Evolutionary conservation across 2,888 invertebrate species (phyloP), one percentile per base, ranked within the genome.

Genomic region (Cheilosia urbana): DNA sequence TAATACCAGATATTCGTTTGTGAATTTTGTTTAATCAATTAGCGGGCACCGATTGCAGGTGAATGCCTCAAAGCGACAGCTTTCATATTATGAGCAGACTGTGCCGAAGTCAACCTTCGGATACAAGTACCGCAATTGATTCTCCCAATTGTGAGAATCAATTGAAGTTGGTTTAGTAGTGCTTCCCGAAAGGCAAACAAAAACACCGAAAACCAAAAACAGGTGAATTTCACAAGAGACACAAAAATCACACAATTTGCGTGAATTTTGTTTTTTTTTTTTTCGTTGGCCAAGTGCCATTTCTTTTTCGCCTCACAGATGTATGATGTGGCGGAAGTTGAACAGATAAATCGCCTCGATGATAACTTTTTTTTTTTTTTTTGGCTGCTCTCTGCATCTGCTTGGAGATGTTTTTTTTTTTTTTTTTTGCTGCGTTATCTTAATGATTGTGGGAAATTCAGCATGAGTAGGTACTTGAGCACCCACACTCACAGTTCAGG

Each of bases 361-460:
- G 24, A 34, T 37, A n/a, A 30, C 34, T 9, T n/a, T 9, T n/a
- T 2, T 3, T 57, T 24, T 5, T 57, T n/a, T 34, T 19, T 17
- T 17, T 9, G 17, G 47, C 17, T 34, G 13, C 34, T 57, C 34
- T 17, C 6, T 19, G 42, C 62, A 62, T 62, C 62, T 62, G 62
- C 17, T 62, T 42, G 7, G 42, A 42, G 62, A 45, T 42, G 45
- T 47, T 47, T 40, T 60, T 6, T 42, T 62, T 2, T 24, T 62
- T 27, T 45, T 15, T 42, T 13, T 27, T 13, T 40, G 13, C 6
- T 40, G 27, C 49, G 49, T 49, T 49, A 49, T 47, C 65, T 65
- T 65, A 65, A 65, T 49, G 49, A 49, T 47, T 65, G 65, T 65
- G 65, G 65, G 65, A 65, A 65, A 65, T 49, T 65, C 19, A 34